Base-by-base conservation (phyloP, 2,797 vertebrate species). In the Perodicticus potto region DNA sequence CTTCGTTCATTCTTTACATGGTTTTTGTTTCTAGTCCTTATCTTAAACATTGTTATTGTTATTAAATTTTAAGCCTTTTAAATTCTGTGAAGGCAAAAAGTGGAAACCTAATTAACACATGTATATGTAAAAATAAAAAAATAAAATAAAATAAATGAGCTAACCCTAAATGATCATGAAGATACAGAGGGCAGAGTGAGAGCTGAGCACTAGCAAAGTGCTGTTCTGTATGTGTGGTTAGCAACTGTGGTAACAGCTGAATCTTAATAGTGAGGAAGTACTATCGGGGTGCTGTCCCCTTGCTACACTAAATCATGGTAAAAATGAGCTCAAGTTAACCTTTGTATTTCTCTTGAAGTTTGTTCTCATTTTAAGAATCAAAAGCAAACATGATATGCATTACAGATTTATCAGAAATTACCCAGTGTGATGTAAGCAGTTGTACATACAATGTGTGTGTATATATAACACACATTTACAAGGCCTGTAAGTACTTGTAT, bases 361-460 rank as follows among this genome's bases (percentile, higher is more conserved):
- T 89, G 8, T 74, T 87, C n/a, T 92, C 23, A 77, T 63, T 32
- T 95, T 69, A 84, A 16, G 34, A 90, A 40, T 87, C 19, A 89
- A 84, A 92, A 45, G 6, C 19, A 55, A 69, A 74, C 5, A 78
- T 76, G 53, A 5, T 4, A 83, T 61, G 9, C 6, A 57, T 89
- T 77, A 17, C 9, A 77, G 10, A 70, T 27, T 49, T 13, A 40
- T 27, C n/a, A 37, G 70, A 91, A 69, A 83, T 80, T 49, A 96
- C 67, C 78, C 45, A 82, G 12, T 77, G 9, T 90, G 49, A 65
- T 67, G 12, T 97, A 96, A 96, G 91, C 92, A 91, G 92, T 61
- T 89, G 89, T 91, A 37, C 4, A 29, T 8, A 27, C 8, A 85
- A 25, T 25, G 12, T 83, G 59, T 5, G n/a, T 13, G 73, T 4